Percentiles rank a stretch among this genome's conserved stretches.
phyloP scores from a whole-genome alignment of 2,888 invertebrate species.

The Lymantria monacha region DNA sequence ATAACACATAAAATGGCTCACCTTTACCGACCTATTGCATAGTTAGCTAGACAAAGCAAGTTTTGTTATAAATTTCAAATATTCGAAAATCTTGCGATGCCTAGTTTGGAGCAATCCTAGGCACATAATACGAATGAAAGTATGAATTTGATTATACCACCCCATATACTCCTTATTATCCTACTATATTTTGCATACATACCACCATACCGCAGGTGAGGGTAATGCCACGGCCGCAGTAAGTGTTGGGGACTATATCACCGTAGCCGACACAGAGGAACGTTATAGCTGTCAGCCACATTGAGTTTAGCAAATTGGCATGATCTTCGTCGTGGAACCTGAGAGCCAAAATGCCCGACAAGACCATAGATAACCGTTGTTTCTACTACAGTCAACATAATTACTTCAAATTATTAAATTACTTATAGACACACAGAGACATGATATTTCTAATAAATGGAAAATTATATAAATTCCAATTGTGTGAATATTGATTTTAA shows the following conservation, averaged over 20 bases:
- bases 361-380: conserved; percentile 77
- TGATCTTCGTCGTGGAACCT: conserved; percentile 99
- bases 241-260: conserved; percentile 99
- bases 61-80: conserved; percentile 5
- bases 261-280: conserved; percentile 99
- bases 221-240: conserved; percentile 99
- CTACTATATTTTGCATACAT: conserved; percentile 82
- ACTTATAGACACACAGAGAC: conserved; percentile 1
- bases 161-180: conserved; percentile 50
- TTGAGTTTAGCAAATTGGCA: conserved; percentile 98
- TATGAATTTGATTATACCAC: conserved; percentile 46
- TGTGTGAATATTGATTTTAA: conserved; percentile 21
- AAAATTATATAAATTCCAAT: conserved; percentile 10
- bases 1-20: conserved; percentile 81
- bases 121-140: conserved; percentile 36
- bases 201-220: conserved; percentile 99
- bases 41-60: conserved; percentile 64
- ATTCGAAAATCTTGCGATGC: conserved; percentile 51
- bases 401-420: conserved; percentile 20
- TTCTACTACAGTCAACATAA: conserved; percentile 34
- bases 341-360: conserved; percentile 81
- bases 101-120: conserved; percentile 44
- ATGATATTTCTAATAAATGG: conserved; percentile 14
- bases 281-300: conserved; percentile 99
- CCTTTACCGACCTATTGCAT: conserved; percentile 68